A percentile compares a stretch with the other conserved stretches of the same genome.
Conservation (phyloP, 2,797 vertebrate species). For the Ctenosaura bakeri region DNA sequence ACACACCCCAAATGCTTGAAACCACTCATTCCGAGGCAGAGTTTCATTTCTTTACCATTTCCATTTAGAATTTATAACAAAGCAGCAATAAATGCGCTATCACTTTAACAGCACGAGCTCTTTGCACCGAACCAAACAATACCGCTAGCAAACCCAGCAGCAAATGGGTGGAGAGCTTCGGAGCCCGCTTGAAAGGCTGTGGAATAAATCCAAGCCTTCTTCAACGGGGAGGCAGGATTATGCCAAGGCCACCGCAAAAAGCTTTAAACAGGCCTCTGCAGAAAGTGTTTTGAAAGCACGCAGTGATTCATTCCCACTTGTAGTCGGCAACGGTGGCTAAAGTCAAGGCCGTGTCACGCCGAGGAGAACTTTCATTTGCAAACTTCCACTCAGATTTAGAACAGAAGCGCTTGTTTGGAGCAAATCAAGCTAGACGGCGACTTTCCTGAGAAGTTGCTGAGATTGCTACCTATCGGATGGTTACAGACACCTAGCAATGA, state of each 20-base stretch:
- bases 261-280: neutral
- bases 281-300: neutral
- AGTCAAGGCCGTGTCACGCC: neutral
- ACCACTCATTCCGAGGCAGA: too few relatives aligned
- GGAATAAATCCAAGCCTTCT: neutral
- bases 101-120: neutral
- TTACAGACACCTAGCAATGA: too few relatives aligned
- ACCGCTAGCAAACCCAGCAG: neutral
- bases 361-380: too few relatives aligned
- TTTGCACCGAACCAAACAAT: neutral
- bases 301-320: neutral
- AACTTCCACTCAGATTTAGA: too few relatives aligned
- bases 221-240: neutral
- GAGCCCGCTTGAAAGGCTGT: neutral
- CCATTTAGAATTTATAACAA: too few relatives aligned
- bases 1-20: too few relatives aligned
- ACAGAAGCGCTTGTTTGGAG: too few relatives aligned
- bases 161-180: neutral
- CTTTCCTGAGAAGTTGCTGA: too few relatives aligned
- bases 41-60: too few relatives aligned
- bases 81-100: neutral
- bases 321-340: neutral
- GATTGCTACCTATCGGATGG: too few relatives aligned
- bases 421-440: too few relatives aligned
- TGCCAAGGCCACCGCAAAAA: neutral